Evolutionary conservation across 2,797 vertebrate species (phyloP).

Genomic region (Paratrypauchen microcephalus): DNA sequence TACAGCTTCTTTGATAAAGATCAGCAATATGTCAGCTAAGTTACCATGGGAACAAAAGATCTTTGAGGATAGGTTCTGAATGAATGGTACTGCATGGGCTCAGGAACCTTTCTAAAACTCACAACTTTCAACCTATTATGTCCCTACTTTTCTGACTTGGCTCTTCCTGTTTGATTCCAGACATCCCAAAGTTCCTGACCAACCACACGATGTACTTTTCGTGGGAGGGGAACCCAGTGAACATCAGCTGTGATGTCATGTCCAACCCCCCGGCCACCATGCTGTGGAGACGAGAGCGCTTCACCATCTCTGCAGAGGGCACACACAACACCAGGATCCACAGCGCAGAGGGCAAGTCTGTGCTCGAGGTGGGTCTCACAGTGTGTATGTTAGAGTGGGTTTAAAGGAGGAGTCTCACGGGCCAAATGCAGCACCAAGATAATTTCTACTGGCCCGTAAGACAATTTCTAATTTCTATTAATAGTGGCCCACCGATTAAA

Average conservation of each 20-base stretch:
- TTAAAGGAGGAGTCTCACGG: not conserved
- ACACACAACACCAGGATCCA: constrained; percentile 85
- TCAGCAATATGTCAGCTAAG: too few relatives aligned
- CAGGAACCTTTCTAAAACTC: not conserved
- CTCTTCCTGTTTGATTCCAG: constrained; percentile 60
- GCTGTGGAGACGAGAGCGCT: constrained; percentile 91
- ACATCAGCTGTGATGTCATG: constrained; percentile 94
- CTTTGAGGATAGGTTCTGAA: too few relatives aligned
- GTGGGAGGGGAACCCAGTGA: constrained; percentile 97
- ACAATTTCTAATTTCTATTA: too few relatives aligned
- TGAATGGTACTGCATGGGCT: too few relatives aligned
- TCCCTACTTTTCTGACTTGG: constrained; percentile 14
- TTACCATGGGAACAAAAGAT: too few relatives aligned
- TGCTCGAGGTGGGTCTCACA: constrained; percentile 86
- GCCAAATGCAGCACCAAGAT: too few relatives aligned
- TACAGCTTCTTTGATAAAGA: too few relatives aligned
- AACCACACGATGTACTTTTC: constrained; percentile 95
- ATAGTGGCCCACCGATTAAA: too few relatives aligned
- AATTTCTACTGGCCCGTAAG: too few relatives aligned
- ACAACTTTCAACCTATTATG: too few relatives aligned
- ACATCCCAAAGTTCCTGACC: constrained; percentile 92
- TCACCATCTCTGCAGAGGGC: constrained; percentile 87
- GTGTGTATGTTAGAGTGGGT: too few relatives aligned
- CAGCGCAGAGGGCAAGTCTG: constrained; percentile 82
- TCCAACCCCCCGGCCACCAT: constrained; percentile 92